phyloP scores from a whole-genome alignment of 2,797 vertebrate genomes.

The Platalea minor region DNA sequence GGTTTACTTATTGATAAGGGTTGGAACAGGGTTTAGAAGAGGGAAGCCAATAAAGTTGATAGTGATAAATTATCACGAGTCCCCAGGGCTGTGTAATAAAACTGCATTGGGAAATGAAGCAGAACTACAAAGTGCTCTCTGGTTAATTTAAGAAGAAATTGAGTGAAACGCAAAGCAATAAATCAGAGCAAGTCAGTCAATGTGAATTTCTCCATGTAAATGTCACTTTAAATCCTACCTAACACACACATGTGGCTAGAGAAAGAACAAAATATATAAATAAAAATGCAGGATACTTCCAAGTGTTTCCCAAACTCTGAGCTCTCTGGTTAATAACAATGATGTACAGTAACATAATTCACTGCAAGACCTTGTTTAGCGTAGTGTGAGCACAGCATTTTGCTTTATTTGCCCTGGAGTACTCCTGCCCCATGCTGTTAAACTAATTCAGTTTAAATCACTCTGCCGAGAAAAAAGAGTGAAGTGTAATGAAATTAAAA shows the following conservation, averaged over 20 bases:
- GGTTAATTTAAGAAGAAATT: constrained; percentile 73
- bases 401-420: constrained; percentile 28
- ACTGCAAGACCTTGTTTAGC: background rate
- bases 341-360: constrained; percentile 18
- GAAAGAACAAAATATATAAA: background rate
- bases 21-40: background rate
- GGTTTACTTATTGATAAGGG: constrained; percentile 64
- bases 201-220: constrained; percentile 4
- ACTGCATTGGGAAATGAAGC: constrained; percentile 64
- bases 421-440: constrained; percentile 47
- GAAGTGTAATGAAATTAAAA: constrained; percentile 31
- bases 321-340: constrained; percentile 41
- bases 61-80: constrained; percentile 69
- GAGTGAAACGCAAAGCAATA: constrained; percentile 61
- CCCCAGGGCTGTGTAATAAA: constrained; percentile 72
- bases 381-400: background rate
- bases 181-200: constrained; percentile 55
- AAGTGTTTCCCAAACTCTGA: background rate
- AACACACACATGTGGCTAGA: background rate
- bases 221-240: constrained; percentile 19
- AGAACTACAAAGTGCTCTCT: constrained; percentile 70
- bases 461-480: constrained; percentile 1
- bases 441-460: constrained; percentile 51
- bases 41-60: constrained; percentile 62
- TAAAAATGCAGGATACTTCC: background rate